Conservation (phyloP, 1,140 invertebrate species). For the Scaptodrosophila lebanonensis region DNA sequence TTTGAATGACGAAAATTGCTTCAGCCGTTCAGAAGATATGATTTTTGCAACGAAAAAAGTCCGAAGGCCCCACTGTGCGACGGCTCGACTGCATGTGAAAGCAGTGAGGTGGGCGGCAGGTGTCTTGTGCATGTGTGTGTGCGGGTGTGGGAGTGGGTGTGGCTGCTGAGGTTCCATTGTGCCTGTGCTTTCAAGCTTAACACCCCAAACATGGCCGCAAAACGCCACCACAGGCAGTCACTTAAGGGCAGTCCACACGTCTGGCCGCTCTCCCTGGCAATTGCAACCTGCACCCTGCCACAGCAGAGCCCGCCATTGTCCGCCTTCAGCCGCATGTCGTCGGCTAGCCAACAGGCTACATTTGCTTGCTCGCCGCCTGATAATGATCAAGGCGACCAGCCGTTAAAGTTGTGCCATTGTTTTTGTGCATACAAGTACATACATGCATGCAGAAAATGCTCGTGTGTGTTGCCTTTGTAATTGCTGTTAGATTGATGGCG, state of each 20-base stretch:
- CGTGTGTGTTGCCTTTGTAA: conserved; percentile 46
- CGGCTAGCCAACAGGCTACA: too few species aligned
- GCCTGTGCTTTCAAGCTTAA: conserved; percentile 61
- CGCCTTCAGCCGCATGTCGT: too few species aligned
- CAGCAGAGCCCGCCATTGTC: too few species aligned
- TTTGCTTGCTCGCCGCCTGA: conserved; percentile 25
- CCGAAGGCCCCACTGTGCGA: too few species aligned
- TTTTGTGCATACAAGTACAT: conserved; percentile 41
- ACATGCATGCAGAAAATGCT: conserved; percentile 8
- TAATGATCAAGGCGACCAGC: conserved; percentile 63
- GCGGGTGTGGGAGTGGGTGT: conserved; percentile 17
- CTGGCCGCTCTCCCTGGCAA: conserved; percentile 6
- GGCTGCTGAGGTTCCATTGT: conserved; percentile 39
- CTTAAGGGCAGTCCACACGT: conserved; percentile 46
- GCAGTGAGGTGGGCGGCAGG: background rate
- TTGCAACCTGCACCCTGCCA: conserved; percentile 14
- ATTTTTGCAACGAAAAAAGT: too few species aligned
- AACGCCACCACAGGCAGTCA: conserved; percentile 55
- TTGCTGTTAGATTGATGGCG: conserved; percentile 59
- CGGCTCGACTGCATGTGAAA: too few species aligned
- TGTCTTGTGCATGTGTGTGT: conserved; percentile 12
- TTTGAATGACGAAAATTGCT: too few species aligned
- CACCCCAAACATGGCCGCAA: conserved; percentile 57
- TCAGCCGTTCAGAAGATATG: too few species aligned
- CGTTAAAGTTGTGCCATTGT: conserved; percentile 62